A percentile compares a stretch with the other conserved stretches of the same genome.
Conservation (phyloP, 2,888 invertebrate species). For the Nycteola revayana region DNA sequence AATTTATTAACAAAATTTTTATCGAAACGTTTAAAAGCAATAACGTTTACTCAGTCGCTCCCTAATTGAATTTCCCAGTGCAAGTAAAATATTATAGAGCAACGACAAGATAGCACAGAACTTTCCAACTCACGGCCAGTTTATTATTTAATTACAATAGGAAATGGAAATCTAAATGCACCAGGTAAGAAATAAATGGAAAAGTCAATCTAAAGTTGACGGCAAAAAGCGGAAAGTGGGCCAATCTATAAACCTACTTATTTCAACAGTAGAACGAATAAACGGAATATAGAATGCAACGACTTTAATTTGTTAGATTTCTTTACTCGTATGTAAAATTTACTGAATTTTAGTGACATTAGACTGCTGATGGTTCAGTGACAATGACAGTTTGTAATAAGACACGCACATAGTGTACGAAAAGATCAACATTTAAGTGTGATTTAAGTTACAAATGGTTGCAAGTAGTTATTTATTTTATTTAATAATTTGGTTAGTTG, state of each 20-base stretch:
- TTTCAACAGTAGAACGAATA: slow-evolving; percentile 45
- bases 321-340: too few relatives aligned
- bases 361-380: too few relatives aligned
- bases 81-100: slow-evolving; percentile 32
- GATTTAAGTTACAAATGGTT: too few relatives aligned
- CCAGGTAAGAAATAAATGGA: slow-evolving; percentile 50
- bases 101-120: slow-evolving; percentile 33
- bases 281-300: slow-evolving; percentile 41
- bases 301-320: too few relatives aligned
- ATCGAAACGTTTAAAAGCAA: too few relatives aligned
- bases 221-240: slow-evolving; percentile 47
- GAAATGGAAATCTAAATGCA: slow-evolving; percentile 66
- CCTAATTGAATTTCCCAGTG: slow-evolving; percentile 27
- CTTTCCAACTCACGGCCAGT: slow-evolving; percentile 30
- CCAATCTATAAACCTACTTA: slow-evolving; percentile 61
- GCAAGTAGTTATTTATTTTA: too few relatives aligned
- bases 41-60: slow-evolving; percentile 2
- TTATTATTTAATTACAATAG: slow-evolving; percentile 62
- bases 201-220: slow-evolving; percentile 44
- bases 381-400: too few relatives aligned
- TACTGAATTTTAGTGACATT: too few relatives aligned
- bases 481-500: too few relatives aligned
- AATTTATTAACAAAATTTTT: too few relatives aligned
- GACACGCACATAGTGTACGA: too few relatives aligned
- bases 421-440: too few relatives aligned